Evolutionary conservation across 2,888 invertebrate genomes (phyloP).

Genomic region (Lucinisca nassula): DNA sequence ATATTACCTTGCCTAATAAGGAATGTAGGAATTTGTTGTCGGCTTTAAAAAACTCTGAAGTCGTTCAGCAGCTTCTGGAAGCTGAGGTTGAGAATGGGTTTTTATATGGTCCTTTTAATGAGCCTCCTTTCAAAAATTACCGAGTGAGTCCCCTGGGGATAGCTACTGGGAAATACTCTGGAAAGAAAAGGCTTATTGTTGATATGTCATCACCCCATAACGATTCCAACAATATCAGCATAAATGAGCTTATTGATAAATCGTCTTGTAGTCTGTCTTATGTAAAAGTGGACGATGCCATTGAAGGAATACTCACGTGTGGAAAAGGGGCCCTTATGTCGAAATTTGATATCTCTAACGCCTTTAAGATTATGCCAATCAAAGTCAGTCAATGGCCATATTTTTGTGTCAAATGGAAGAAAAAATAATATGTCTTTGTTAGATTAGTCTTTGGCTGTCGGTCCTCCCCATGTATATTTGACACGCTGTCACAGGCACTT

Average conservation of each 20-base stretch:
- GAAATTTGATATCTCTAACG: constrained; percentile 58
- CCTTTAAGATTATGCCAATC: constrained; percentile 58
- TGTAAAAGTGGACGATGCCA: constrained; percentile 63
- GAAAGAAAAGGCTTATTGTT: constrained; percentile 58
- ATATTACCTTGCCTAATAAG: neutral
- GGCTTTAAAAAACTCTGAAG: constrained; percentile 24
- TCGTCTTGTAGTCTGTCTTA: constrained; percentile 42
- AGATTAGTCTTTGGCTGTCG: constrained; percentile 15
- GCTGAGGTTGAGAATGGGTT: constrained; percentile 55
- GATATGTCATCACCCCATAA: constrained; percentile 69
- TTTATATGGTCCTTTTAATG: constrained; percentile 49
- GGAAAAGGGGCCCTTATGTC: constrained; percentile 37
- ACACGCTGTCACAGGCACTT: constrained; percentile 43
- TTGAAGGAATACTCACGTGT: constrained; percentile 22
- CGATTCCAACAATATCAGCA: constrained; percentile 28
- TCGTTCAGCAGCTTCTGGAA: constrained; percentile 32
- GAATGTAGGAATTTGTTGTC: constrained; percentile 42
- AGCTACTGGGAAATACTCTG: constrained; percentile 56
- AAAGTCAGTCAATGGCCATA: constrained; percentile 36
- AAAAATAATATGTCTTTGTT: constrained; percentile 44
- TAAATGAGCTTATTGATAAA: constrained; percentile 65
- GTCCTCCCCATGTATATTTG: neutral
- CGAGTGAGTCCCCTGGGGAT: constrained; percentile 59
- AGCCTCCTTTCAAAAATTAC: constrained; percentile 38
- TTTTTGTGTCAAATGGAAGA: constrained; percentile 53